Conservation (phyloP, 2,113 vertebrate species). For the Leucosticte australis region DNA sequence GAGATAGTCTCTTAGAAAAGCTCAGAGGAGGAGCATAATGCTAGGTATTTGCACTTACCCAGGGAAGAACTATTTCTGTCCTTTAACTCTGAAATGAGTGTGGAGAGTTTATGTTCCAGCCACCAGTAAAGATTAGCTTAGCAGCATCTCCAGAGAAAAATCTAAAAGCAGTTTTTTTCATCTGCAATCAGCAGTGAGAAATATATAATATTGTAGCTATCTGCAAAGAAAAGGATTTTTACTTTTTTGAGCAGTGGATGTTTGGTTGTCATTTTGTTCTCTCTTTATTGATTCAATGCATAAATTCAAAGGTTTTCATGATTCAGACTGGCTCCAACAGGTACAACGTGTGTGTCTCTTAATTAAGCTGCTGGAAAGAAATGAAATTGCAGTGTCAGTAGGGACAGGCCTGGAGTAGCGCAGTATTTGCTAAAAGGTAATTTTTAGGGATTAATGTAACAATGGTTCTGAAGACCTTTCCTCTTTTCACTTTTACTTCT, state of each 20-base stretch:
- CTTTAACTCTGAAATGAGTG: background rate
- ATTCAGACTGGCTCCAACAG: background rate
- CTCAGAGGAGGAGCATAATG: background rate
- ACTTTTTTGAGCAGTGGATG: background rate
- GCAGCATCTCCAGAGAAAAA: background rate
- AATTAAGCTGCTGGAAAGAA: background rate
- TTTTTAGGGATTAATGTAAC: background rate
- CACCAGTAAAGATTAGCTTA: background rate
- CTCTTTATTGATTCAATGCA: background rate
- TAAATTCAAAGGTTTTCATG: background rate
- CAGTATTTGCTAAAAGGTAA: background rate
- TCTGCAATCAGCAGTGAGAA: background rate
- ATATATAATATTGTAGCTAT: background rate
- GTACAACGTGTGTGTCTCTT: rapidly evolving
- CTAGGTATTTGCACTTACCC: background rate
- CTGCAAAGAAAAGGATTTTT: background rate
- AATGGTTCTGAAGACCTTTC: background rate
- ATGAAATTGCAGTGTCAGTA: background rate
- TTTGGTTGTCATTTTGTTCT: background rate
- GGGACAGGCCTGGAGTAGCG: background rate
- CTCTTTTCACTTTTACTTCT: background rate
- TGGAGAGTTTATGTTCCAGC: background rate
- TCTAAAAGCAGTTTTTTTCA: background rate
- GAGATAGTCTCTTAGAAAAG: background rate
- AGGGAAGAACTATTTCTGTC: background rate